Base-by-base conservation (phyloP, 2,888 invertebrate genomes). In the Lottia gigantea region DNA sequence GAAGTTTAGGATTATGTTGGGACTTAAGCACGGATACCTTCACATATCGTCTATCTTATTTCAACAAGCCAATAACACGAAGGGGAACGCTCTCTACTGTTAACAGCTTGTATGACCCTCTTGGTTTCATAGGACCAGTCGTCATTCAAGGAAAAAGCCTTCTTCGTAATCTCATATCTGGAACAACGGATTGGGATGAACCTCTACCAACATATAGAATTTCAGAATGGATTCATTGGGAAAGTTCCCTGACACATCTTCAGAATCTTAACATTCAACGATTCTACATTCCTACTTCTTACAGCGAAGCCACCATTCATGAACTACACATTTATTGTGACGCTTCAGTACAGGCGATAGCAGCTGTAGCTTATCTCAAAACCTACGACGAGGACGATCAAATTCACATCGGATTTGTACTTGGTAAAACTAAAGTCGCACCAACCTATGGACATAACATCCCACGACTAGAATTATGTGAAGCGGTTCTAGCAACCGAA, bases 391-490 rank as follows among this genome's bases (percentile, higher is more conserved):
- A 16, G 15, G 67, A 63, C 15, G 66, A 65, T 15, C 19, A 64
- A 8, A 40, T 8, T n/a, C 31, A 69, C 8, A 25, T 71, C 14
- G 61, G 69, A 8, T 75, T 76, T 65, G 11, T 75, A 6, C 64
- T 72, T 62, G 76, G 79, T 23, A 78, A 74, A 64, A 47, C 75
- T 11, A 74, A 71, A 55, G 63, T 77, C 12, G 76, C 78, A 26
- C 78, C 76, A 12, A 8, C 62, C 4, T 64, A 64, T 15, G 74
- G 73, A 4, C 70, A 69, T 16, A 76, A 73, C 11, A 71, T 77
- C 23, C 76, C 77, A 16, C 45, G 74, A n/a, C 65, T 77, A 1
- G 78, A 77, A 63, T 62, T 78, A 0, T 71, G 73, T 68, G 76
- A 72, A 19, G 78, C 78, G 11, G 71, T 75, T 16, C 49, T 75